Evolutionary conservation across 2,797 vertebrate genomes (phyloP), one percentile per base, ranked within the genome.

Genomic region (Esox masquinongy): DNA sequence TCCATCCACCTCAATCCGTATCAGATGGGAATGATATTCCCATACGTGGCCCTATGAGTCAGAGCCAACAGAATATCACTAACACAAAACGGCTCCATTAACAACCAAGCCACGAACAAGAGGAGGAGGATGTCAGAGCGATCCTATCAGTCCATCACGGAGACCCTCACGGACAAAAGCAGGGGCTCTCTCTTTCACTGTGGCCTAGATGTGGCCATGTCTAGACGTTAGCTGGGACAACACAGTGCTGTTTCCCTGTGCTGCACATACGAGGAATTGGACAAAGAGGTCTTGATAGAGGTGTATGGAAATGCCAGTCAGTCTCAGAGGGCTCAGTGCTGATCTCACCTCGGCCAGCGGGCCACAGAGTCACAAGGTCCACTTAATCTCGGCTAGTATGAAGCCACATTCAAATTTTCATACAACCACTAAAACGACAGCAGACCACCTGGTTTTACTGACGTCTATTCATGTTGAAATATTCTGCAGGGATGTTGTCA

Each of bases 121-220:
- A 87, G 82, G 81, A 75, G 82, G 82, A 83, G 82, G 75, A 47
- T 86, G 84, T 91, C 87, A 88, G 81, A 70, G 78, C 34, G 90
- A 92, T 92, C 84, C 88, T 93, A 92, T 94, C 91, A 76, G 89
- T 89, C 90, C 88, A 90, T 92, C 93, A 91, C 88, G 91, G 81
- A 73, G 90, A 90, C 87, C 85, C 78, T 50, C 1, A 67, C 82
- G 82, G 86, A 94, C 89, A 93, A 90, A 93, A 83, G 84, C 80
- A 68, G 83, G 43, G 80, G 82, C 82, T 87, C 82, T 87, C 77
- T 82, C 79, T 91, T 90, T 91, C 88, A 88, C 81, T 76, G 70
- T 90, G 90, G 82, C 88, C 92, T 90, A 89, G 88, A 90, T 93
- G 90, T 85, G 71, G 61, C 73, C 74, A 34, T 15, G 70, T 68